phyloP scores from a whole-genome alignment of 2,113 vertebrate species.

The Chloropsis hardwickii region DNA sequence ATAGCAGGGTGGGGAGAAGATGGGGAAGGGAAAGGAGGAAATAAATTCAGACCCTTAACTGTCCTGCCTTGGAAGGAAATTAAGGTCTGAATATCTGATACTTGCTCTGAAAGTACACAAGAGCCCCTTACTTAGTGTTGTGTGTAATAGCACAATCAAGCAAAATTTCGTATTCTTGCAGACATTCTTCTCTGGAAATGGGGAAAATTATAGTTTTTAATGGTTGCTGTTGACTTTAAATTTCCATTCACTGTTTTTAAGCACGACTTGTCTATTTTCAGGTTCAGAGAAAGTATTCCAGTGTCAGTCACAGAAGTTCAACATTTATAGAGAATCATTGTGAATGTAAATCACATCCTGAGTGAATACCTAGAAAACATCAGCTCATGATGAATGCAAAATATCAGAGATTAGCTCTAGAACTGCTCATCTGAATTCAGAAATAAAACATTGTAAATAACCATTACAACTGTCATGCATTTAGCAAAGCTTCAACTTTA shows the following conservation, averaged over 20 bases:
- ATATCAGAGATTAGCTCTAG: neutral
- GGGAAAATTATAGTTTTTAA: neutral
- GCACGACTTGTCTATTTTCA: neutral
- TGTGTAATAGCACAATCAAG: neutral
- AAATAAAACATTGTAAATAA: constrained; percentile 32
- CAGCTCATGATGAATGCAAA: constrained; percentile 1
- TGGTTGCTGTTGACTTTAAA: neutral
- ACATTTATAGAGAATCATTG: neutral
- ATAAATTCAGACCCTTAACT: neutral
- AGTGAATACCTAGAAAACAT: constrained; percentile 16
- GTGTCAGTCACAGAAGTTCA: neutral
- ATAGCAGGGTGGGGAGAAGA: neutral
- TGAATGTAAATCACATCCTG: neutral
- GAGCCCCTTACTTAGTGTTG: neutral
- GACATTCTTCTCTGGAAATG: neutral
- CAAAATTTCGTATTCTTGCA: neutral
- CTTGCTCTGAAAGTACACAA: neutral
- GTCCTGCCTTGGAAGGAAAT: neutral
- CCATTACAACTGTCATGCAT: constrained; percentile 15
- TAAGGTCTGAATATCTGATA: neutral
- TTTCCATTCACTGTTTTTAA: neutral
- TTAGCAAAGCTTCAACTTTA: constrained; percentile 4
- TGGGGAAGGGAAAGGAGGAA: neutral
- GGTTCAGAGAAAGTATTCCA: neutral
- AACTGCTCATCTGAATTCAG: constrained; percentile 11